A percentile compares a stretch with the other conserved stretches of the same genome.
phyloP scores from a whole-genome alignment of 35 echinoderm and acorn worm species.

The Ptychodera flava region DNA sequence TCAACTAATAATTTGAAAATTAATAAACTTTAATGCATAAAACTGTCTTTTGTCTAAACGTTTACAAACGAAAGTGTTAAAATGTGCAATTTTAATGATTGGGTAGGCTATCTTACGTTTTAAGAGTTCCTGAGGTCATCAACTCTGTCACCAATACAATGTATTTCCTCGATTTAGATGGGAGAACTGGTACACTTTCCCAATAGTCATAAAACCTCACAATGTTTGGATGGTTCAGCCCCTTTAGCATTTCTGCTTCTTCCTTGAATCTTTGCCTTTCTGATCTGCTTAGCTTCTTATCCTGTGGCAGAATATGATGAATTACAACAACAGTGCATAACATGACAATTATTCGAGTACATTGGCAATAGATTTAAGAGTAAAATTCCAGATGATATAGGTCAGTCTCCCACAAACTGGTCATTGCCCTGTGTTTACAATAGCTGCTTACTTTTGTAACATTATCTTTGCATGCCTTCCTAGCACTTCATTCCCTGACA shows the following conservation, averaged over 20 bases:
- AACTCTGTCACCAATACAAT: slow-evolving; percentile 98
- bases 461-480: too few species aligned
- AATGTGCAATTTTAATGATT: too few species aligned
- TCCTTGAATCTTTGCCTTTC: slow-evolving; percentile 92
- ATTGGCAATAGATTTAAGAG: too few species aligned
- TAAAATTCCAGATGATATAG: too few species aligned
- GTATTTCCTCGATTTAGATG: slow-evolving; percentile 53
- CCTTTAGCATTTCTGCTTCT: slow-evolving; percentile 99
- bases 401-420: too few species aligned
- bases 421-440: too few species aligned
- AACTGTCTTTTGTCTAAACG: too few species aligned
- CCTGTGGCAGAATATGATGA: slow-evolving; percentile 27
- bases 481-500: too few species aligned
- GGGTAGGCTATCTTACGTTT: slow-evolving; percentile 99
- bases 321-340: neutral
- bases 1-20: too few species aligned
- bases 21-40: too few species aligned
- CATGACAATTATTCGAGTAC: neutral
- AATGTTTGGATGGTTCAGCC: slow-evolving; percentile 96
- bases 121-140: slow-evolving; percentile 99
- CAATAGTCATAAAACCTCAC: slow-evolving; percentile 99
- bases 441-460: too few species aligned
- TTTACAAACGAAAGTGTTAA: too few species aligned
- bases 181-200: slow-evolving; percentile 40
- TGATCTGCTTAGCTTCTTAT: slow-evolving; percentile 67